These are phyloP conservation scores for Dasypogon diadema DNA, from an alignment of 2,888 invertebrate species.

Conservation along the genomic window DNA sequence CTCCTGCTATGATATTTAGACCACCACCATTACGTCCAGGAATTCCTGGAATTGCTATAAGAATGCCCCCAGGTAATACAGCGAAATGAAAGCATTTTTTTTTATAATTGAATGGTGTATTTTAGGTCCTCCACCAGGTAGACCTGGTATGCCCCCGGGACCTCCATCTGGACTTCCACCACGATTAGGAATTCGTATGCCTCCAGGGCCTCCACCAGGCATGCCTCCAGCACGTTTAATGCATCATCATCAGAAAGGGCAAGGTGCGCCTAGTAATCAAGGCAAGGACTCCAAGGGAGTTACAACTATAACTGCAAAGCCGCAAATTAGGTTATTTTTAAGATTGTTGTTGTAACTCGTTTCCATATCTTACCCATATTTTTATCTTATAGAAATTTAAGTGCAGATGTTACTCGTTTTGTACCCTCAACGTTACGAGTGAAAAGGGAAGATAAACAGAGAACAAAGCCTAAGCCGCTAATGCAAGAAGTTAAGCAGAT, in stretches of 20 bases:
- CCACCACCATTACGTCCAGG: constrained; percentile 73
- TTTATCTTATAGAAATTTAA: constrained; percentile 74
- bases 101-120: constrained; percentile 39
- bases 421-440: constrained; percentile 93
- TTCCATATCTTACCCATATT: no score
- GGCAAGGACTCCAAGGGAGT: constrained; percentile 79
- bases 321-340: constrained; percentile 82
- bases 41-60: constrained; percentile 68
- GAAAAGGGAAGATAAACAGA: constrained; percentile 85
- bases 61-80: constrained; percentile 70
- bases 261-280: constrained; percentile 70
- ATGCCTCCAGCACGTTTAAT: constrained; percentile 72
- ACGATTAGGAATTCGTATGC: constrained; percentile 72
- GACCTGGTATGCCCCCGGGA: constrained; percentile 74
- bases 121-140: constrained; percentile 71
- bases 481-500: constrained; percentile 69
- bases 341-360: no score
- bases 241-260: constrained; percentile 66
- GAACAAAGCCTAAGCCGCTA: constrained; percentile 71
- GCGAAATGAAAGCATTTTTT: background rate
- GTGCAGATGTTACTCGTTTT: constrained; percentile 95
- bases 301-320: constrained; percentile 95
- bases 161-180: constrained; percentile 75
- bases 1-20: constrained; percentile 71
- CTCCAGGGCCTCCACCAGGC: constrained; percentile 77